These are phyloP conservation scores for Oreamnos americanus DNA, from an alignment of 2,113 vertebrate species.

Conservation along the genomic window DNA sequence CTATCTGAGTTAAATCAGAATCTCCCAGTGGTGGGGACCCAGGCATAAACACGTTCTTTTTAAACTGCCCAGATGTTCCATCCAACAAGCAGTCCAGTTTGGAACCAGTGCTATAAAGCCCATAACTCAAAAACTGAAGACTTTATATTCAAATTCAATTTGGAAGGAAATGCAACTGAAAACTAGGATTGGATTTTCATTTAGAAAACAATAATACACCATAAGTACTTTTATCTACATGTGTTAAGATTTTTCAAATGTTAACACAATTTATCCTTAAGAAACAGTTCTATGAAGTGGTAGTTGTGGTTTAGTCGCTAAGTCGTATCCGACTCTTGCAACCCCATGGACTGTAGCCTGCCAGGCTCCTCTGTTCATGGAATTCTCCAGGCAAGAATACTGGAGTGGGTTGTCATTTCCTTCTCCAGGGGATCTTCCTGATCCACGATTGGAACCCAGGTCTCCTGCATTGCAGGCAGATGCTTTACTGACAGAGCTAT, in stretches of 20 bases:
- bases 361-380: background rate
- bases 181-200: background rate
- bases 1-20: background rate
- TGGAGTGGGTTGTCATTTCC: background rate
- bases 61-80: background rate
- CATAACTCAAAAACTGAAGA: background rate
- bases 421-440: background rate
- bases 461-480: background rate
- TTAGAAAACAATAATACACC: background rate
- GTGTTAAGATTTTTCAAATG: background rate
- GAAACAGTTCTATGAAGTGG: background rate
- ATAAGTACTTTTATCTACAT: background rate
- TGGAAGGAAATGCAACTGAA: background rate
- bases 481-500: background rate
- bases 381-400: background rate
- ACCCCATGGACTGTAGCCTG: background rate
- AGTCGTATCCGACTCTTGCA: rapidly evolving
- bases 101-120: background rate
- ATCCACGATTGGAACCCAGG: background rate
- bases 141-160: background rate
- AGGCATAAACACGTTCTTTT: background rate
- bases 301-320: background rate
- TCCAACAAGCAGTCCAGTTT: background rate
- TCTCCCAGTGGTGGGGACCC: background rate
- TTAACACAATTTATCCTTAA: background rate